Base-by-base conservation (phyloP, 1,140 invertebrate genomes). In the Pseudomyrmex dendroicus region DNA sequence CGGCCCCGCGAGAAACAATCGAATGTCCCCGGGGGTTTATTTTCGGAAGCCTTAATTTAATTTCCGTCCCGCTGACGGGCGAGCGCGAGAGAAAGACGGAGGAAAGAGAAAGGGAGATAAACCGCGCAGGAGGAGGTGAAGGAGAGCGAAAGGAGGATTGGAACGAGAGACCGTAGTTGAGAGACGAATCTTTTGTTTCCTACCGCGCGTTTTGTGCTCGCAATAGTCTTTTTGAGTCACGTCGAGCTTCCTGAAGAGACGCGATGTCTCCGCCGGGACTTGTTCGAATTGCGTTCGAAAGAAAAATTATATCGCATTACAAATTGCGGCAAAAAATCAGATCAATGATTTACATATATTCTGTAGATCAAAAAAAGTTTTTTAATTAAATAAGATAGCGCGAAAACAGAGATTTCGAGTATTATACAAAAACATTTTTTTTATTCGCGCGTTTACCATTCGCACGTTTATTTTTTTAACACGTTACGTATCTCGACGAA, bases 31-130 rank as follows among this genome's bases (percentile, higher is more conserved):
- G 83, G 59, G 83, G 59, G 89, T 91, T 91, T 91, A 92, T 92
- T 91, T 92, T 92, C 62, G 87, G 90, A 90, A 90, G 90, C 90
- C 89, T 90, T 90, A 90, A 90, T 90, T 90, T 89, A 88, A 90
- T 92, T 91, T 83, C 78, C 86, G 88, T 84, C 86, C 76, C 84
- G 62, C 25, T 35, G 35, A 35, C 25, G 66, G 73, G 67, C 15
- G 84, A 70, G 13, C 2, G 15, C 20, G 35, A 12, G 66, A 66
- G 64, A 64, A 70, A 66, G 54, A 64, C 48, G 72, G 48, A 59
- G 88, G 35, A 35, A 62, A 48, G 52, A 86, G 61, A 83, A 73
- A 70, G 57, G 73, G 5, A 54, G 73, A 59, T 15, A 83, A 17
- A 57, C 10, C 9, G 20, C 1, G 35, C 35, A 7, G 35, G 35